Base-by-base conservation (phyloP, 2,888 invertebrate species). In the Eremobia ochroleuca region DNA sequence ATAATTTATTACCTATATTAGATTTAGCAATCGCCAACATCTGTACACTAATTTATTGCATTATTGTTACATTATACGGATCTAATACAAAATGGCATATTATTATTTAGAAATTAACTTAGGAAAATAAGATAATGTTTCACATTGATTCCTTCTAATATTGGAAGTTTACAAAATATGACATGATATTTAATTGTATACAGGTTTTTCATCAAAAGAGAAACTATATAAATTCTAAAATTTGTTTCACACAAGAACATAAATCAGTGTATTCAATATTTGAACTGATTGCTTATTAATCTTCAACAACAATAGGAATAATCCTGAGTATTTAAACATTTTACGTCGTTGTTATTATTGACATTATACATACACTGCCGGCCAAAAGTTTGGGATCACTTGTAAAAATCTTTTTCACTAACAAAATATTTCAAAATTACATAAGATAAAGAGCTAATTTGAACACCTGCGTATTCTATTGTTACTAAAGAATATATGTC, bases 251-350 rank as follows among this genome's bases (percentile, higher is more conserved):
- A 65, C 31, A 62, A 75, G 49, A 86, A 85, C 76, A 73, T 82
- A 86, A 74, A 76, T 86, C 87, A 86, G 88, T 86, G 86, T 79
- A 82, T 76, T 81, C 65, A 79, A 75, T 66, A 78, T 83, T 81
- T 77, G 69, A 78, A 83, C 76, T 69, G 80, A 85, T 79, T 67
- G 40, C 65, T 68, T 75, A 73, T 59, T 75, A 64, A 76, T 75
- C 65, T 82, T 82, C 83, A 84, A 67, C 72, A 82, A 82, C 59
- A 28, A 77, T 65, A 68, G 61, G 70, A 71, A 77, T 75, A 77
- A 69, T 67, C 58, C 73, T 75, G 65, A 82, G 81, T 81, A 86
- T 86, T 83, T 65, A 83, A 64, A 85, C 72, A 83, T 62, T 82
- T 76, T 55, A 81, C 75, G 43, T 59, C 61, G 34, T 55, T 68